Conservation (phyloP, 30 jellyfish, hydroid and myxozoan genomes). For the Turritopsis dohrnii region DNA sequence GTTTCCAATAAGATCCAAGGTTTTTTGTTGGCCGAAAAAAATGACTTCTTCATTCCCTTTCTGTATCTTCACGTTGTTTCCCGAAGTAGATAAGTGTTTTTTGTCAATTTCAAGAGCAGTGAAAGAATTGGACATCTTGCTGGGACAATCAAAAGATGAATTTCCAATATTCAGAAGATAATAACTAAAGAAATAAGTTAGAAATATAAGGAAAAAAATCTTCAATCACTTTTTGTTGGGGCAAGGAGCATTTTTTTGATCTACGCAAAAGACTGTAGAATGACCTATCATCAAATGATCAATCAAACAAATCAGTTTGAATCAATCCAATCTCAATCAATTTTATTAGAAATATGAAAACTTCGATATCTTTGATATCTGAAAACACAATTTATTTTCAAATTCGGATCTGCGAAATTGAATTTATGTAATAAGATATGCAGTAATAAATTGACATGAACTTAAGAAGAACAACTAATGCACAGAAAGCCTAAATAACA, state of each 20-base stretch:
- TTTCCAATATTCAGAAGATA: neutral
- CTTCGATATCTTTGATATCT: too few relatives aligned
- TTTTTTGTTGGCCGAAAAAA: neutral
- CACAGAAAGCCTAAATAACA: too few relatives aligned
- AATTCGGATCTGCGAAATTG: too few relatives aligned
- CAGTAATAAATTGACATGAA: neutral
- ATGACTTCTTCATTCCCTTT: neutral
- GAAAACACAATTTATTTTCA: too few relatives aligned
- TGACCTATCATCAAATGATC: too few relatives aligned
- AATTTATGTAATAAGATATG: too few relatives aligned
- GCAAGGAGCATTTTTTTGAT: neutral
- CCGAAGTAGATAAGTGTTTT: neutral
- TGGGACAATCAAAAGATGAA: neutral
- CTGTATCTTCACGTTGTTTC: neutral
- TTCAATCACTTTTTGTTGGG: neutral
- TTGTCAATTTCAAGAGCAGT: neutral
- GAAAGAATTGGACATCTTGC: neutral
- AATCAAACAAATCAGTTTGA: too few relatives aligned
- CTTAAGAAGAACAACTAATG: neutral
- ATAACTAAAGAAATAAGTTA: neutral
- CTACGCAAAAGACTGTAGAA: neutral
- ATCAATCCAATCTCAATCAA: too few relatives aligned
- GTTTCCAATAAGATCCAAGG: conserved; percentile 39
- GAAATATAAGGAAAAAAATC: neutral
- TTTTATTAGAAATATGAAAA: too few relatives aligned